Base-by-base conservation (phyloP, 2,888 invertebrate species). In the Platypus cylindrus region DNA sequence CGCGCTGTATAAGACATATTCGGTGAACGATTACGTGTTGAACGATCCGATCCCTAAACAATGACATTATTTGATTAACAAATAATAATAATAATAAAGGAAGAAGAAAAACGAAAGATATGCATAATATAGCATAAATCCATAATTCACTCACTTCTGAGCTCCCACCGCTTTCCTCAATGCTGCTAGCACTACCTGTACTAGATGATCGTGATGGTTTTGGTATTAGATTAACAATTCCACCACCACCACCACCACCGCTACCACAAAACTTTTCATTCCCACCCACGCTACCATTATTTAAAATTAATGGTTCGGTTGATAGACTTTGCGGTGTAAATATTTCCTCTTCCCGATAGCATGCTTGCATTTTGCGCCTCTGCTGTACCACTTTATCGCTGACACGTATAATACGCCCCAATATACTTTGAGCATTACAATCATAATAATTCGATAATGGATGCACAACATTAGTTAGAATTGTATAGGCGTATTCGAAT, bases 401-500 rank as follows among this genome's bases (percentile, higher is more conserved):
- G 37, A 95, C 83, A 51, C 87, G 77, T 51, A 95, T 75, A 48
- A 95, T 84, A 51, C 94, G 78, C 23, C 91, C 93, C 49, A 95
- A 71, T 63, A 87, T 82, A 44, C 73, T 71, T 53, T 68, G 65
- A 17, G 66, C 63, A 39, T 63, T 62, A 43, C 67, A 66, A 48
- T 76, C 70, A 50, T 70, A 67, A 50, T 62, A 63, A 43, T 61
- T 58, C 47, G 67, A 65, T 24, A 65, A 53, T 9, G 62, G 59
- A 44, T 56, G 77, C 43, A 81, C 79, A 43, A 82, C 82, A 60
- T 79, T 79, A 50, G 79, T 75, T 50, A 91, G 70, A 50, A 79
- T 76, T 43, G 81, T 75, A 65, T 86, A 95, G 40, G 97, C 97
- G 70, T 89, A 90, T 65, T 93, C 93, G 67, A 97, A 98, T 41